Evolutionary conservation across 2,888 invertebrate genomes (phyloP), one percentile per base, ranked within the genome.

Genomic region (Capitulum mitella): DNA sequence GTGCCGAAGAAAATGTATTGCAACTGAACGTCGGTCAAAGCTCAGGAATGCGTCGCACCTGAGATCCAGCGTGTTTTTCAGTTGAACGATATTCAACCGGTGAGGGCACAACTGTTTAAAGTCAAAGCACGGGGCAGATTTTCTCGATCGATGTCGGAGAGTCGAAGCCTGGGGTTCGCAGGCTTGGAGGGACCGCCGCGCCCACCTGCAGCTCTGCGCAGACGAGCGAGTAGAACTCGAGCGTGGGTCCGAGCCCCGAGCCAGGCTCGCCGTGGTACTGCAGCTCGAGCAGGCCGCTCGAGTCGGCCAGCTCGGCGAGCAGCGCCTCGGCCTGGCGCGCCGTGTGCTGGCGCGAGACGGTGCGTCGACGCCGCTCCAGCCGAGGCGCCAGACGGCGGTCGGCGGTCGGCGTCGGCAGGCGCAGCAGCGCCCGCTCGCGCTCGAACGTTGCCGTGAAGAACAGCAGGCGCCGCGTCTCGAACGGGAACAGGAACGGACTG

Each of bases 391-490:
- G 96, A 95, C 78, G 94, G 92, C 83, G 95, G 3, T 58, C 70
- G 22, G 40, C 19, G 58, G 58, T 92, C 83, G 95, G 93, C 85
- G 97, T 97, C 83, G 98, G 89, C 82, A 99, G 89, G 80, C 98
- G 91, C 87, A 97, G 97, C 83, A 99, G 88, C 78, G 98, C 98
- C 84, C 98, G 92, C 88, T 96, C 96, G 80, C 98, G 92, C 88
- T 99, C 98, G 87, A 99, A 98, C 81, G 97, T 95, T 79, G 97
- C 95, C 81, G 97, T 96, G 88, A 98, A 98, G 88, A 99, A 94
- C 82, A 99, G 87, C 84, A 98, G 89, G 87, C 98, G 98, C 32
- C 98, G 91, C 76, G 97, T 97, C 86, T 98, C 97, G 87, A 99
- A 99, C 79, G 98, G 97, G 85, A 99, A 94, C 83, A 98, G 89